These are phyloP conservation scores for Paracentrotus lividus DNA, from an alignment of 53 echinoderm and acorn worm species.

Conservation along the genomic window DNA sequence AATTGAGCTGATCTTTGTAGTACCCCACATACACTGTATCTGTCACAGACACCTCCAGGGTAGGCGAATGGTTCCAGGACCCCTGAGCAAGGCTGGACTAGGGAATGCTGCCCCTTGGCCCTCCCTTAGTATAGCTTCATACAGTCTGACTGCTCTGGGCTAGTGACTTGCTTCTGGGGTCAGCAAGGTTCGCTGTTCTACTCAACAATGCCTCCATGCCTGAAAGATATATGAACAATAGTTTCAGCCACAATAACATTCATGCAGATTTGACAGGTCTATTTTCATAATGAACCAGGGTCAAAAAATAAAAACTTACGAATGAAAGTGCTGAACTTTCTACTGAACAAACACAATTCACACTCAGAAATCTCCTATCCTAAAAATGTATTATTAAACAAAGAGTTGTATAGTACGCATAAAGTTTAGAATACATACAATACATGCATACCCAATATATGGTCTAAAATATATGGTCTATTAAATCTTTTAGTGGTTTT, in stretches of 20 bases:
- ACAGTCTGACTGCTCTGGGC: slow-evolving; percentile 85
- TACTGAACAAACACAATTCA: no score
- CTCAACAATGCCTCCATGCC: slow-evolving; percentile 81
- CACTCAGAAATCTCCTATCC: no score
- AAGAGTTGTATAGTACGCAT: no score
- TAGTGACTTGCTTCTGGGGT: slow-evolving; percentile 90
- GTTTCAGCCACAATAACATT: not conserved
- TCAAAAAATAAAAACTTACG: no score
- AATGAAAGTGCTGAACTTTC: no score
- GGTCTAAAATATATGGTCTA: no score
- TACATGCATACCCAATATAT: no score
- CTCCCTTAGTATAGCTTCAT: slow-evolving; percentile 90
- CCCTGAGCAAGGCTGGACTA: slow-evolving; percentile 87
- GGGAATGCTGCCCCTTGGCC: slow-evolving; percentile 88
- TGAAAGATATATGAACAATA: not conserved
- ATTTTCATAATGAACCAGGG: no score
- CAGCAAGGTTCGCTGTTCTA: slow-evolving; percentile 93
- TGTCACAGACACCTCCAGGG: slow-evolving; percentile 84
- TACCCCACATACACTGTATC: slow-evolving; percentile 96
- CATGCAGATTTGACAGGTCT: not conserved
- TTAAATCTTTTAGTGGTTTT: no score
- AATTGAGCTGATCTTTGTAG: slow-evolving; percentile 87
- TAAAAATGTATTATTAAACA: no score
- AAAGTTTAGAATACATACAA: no score
- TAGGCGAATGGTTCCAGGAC: slow-evolving; percentile 84